Evolutionary conservation across 92 coral and sea anemone species (phyloP).

Genomic region (Phenganax stokvisi): DNA sequence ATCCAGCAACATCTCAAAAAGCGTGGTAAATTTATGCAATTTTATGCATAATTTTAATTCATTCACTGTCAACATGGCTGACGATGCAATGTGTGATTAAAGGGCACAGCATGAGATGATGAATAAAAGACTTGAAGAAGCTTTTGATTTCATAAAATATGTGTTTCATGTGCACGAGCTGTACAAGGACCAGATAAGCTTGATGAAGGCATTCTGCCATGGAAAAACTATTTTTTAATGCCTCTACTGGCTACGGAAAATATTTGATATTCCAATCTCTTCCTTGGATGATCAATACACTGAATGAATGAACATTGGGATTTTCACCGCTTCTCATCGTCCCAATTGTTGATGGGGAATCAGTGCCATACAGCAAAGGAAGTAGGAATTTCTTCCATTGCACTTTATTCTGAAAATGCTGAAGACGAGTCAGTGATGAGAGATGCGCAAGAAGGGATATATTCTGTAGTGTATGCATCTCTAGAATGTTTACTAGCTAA

Average conservation of each 20-base stretch:
- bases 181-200: too few species aligned
- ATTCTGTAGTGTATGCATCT: neutral
- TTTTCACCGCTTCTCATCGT: neutral
- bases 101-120: neutral
- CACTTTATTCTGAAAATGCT: neutral
- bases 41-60: too few species aligned
- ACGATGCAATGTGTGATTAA: too few species aligned
- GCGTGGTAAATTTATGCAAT: too few species aligned
- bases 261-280: neutral
- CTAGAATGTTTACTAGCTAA: neutral
- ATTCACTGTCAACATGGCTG: too few species aligned
- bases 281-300: neutral
- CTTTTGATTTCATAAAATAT: conserved; percentile 1
- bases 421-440: neutral
- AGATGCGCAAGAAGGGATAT: neutral
- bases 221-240: neutral
- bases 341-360: neutral
- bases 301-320: neutral
- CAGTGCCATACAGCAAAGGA: neutral
- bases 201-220: too few species aligned
- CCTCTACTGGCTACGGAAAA: neutral
- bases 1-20: too few species aligned
- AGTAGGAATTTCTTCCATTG: neutral
- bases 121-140: neutral
- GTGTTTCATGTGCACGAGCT: neutral